Evolutionary conservation across 2,113 vertebrate genomes (phyloP).

Genomic region (Leptocoma aspasia): DNA sequence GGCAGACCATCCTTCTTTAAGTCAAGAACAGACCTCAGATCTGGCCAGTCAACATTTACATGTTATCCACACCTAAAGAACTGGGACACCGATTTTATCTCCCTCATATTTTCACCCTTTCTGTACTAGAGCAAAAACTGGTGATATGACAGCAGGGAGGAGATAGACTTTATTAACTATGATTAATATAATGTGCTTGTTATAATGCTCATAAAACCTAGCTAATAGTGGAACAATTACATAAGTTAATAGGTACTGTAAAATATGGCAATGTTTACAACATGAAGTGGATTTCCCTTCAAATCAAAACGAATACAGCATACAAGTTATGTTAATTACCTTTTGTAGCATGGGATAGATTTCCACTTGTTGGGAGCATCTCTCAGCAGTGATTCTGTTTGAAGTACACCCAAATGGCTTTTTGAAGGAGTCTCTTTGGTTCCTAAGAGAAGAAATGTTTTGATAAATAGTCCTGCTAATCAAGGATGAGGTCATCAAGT

Average conservation of each 20-base stretch:
- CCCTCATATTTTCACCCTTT: not conserved
- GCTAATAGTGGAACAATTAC: not conserved
- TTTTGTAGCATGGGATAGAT: not conserved
- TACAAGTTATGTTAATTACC: not conserved
- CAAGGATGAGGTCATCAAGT: not conserved
- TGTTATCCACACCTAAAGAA: not conserved
- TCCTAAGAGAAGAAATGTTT: not conserved
- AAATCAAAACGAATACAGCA: not conserved
- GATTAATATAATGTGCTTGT: not conserved
- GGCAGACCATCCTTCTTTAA: not conserved
- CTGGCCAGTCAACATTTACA: not conserved
- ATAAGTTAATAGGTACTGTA: not conserved
- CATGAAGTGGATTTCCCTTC: not conserved
- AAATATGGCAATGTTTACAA: not conserved
- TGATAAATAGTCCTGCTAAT: not conserved
- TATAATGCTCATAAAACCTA: not conserved
- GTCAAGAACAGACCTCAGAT: not conserved
- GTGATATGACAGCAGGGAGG: not conserved
- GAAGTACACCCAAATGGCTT: not conserved
- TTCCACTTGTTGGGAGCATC: not conserved
- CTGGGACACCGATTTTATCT: not conserved
- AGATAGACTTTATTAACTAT: not conserved
- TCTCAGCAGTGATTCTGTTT: not conserved
- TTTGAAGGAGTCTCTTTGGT: not conserved
- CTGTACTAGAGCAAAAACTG: not conserved